A percentile compares a stretch with the other conserved stretches of the same genome.
phyloP scores from a whole-genome alignment of 2,888 invertebrate genomes.

The Rosalia funebris region DNA sequence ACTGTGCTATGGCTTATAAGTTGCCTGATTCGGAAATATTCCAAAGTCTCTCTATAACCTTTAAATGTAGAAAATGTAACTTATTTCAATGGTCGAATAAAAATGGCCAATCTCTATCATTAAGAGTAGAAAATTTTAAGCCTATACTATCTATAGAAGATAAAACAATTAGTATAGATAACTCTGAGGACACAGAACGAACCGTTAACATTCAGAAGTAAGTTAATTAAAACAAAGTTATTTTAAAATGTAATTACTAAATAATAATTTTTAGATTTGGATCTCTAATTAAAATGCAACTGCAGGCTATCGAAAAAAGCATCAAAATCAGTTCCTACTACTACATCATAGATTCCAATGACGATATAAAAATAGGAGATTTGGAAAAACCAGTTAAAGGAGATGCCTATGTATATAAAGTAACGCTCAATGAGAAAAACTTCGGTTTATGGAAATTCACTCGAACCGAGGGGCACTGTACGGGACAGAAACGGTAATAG shows the following conservation, averaged over 20 bases:
- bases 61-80: slow-evolving; percentile 50
- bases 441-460: slow-evolving; percentile 92
- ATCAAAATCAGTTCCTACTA: slow-evolving; percentile 31
- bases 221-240: too few relatives aligned
- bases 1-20: slow-evolving; percentile 49
- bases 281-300: slow-evolving; percentile 43
- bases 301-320: slow-evolving; percentile 33
- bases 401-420: slow-evolving; percentile 83
- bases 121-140: slow-evolving; percentile 46
- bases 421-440: slow-evolving; percentile 79
- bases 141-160: slow-evolving; percentile 35
- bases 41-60: slow-evolving; percentile 48
- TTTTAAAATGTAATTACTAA: slow-evolving; percentile 2
- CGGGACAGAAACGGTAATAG: slow-evolving; percentile 54
- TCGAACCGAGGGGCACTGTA: slow-evolving; percentile 68
- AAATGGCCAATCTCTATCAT: slow-evolving; percentile 41
- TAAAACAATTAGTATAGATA: slow-evolving; percentile 29
- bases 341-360: slow-evolving; percentile 36
- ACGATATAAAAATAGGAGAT: slow-evolving; percentile 50
- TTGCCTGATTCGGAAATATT: slow-evolving; percentile 46
- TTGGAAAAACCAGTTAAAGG: slow-evolving; percentile 64
- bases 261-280: slow-evolving; percentile 41
- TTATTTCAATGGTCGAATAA: slow-evolving; percentile 47
- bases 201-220: slow-evolving; percentile 51
- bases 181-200: slow-evolving; percentile 44